phyloP scores from a whole-genome alignment of 1,140 invertebrate species.

The Drosophila kikkawai region DNA sequence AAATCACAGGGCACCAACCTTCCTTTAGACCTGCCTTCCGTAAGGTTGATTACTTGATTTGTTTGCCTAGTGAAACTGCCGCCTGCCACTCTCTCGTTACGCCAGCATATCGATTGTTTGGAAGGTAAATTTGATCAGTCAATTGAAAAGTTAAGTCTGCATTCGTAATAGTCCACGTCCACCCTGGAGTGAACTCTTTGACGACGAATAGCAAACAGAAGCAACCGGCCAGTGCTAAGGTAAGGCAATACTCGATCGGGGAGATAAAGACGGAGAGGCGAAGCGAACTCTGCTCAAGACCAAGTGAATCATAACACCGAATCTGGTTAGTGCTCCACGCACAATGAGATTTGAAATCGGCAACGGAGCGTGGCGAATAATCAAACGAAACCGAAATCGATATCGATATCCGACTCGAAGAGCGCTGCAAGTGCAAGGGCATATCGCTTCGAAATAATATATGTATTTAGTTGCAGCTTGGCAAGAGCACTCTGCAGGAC shows the following conservation, averaged over 20 bases:
- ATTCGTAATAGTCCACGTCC: constrained; percentile 28
- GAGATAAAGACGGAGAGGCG: constrained; percentile 14
- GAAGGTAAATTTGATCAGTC: constrained; percentile 44
- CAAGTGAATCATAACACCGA: constrained; percentile 41
- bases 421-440: constrained; percentile 41
- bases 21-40: neutral
- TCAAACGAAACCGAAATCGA: constrained; percentile 46
- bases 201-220: constrained; percentile 1
- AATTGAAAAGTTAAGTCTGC: constrained; percentile 38
- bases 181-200: constrained; percentile 31
- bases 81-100: constrained; percentile 31
- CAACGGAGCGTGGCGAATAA: constrained; percentile 42
- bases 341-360: constrained; percentile 40
- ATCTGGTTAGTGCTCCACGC: constrained; percentile 34
- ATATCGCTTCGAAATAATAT: constrained; percentile 17
- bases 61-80: constrained; percentile 1
- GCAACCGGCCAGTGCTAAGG: constrained; percentile 21
- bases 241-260: constrained; percentile 29
- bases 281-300: constrained; percentile 19
- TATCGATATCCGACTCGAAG: constrained; percentile 31
- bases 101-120: constrained; percentile 40
- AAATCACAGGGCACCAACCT: neutral
- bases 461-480: constrained; percentile 6
- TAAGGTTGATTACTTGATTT: constrained; percentile 1
- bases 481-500: constrained; percentile 20